Evolutionary conservation across 1,140 invertebrate genomes (phyloP).

Genomic region (Aphidius ervi): DNA sequence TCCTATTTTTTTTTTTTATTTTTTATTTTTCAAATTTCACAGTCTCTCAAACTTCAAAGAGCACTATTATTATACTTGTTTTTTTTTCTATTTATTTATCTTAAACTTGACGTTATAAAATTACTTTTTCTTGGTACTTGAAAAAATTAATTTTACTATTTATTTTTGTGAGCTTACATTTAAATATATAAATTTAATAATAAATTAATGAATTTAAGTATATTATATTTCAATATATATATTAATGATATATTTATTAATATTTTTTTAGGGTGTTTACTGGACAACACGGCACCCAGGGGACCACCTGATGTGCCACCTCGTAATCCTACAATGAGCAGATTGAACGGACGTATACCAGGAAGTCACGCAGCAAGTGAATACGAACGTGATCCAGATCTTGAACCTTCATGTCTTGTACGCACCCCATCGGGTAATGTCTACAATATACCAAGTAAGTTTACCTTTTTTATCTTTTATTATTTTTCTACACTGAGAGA

Average conservation of each 20-base stretch:
- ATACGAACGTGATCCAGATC: slow-evolving; percentile 73
- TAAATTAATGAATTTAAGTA: no score
- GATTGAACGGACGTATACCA: slow-evolving; percentile 77
- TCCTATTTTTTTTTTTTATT: background rate
- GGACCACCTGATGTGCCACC: slow-evolving; percentile 83
- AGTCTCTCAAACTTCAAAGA: slow-evolving; percentile 5
- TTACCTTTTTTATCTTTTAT: background rate
- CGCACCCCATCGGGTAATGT: slow-evolving; percentile 86
- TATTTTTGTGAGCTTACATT: no score
- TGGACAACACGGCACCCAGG: slow-evolving; percentile 71
- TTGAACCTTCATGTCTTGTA: slow-evolving; percentile 87
- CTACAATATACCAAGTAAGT: slow-evolving; percentile 77
- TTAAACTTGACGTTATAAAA: slow-evolving; percentile 9
- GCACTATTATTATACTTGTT: background rate
- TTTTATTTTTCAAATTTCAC: slow-evolving; percentile 1
- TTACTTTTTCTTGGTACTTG: slow-evolving; percentile 11
- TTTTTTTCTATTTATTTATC: background rate
- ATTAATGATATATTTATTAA: background rate
- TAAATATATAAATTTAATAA: no score
- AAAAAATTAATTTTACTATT: no score
- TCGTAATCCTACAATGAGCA: slow-evolving; percentile 81
- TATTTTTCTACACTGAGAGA: no score
- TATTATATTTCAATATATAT: no score
- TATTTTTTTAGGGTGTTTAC: slow-evolving; percentile 69
- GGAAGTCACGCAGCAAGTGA: slow-evolving; percentile 60